These are phyloP conservation scores for Agonopterix alstromeriana DNA, from an alignment of 2,888 invertebrate genomes.

Conservation along the genomic window DNA sequence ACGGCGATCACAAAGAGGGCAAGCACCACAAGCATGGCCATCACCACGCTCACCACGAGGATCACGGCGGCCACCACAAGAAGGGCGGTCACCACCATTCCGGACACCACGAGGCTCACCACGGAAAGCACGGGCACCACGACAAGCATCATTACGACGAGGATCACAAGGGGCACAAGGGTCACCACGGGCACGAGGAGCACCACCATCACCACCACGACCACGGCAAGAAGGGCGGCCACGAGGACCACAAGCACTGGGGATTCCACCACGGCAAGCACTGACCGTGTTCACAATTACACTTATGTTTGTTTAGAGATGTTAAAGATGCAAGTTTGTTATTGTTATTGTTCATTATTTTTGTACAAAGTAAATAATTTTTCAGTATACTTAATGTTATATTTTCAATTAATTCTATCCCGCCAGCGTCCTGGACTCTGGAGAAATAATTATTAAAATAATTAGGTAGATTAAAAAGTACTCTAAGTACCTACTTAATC, in stretches of 20 bases:
- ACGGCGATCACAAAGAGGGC: constrained; percentile 89
- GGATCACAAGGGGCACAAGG: constrained; percentile 86
- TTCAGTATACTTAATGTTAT: neutral
- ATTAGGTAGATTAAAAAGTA: too few relatives aligned
- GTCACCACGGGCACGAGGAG: constrained; percentile 86
- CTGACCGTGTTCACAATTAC: constrained; percentile 28
- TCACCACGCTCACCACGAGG: constrained; percentile 83
- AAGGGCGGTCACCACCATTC: constrained; percentile 88
- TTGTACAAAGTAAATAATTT: constrained; percentile 42
- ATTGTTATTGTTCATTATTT: constrained; percentile 47
- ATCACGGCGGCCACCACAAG: constrained; percentile 86
- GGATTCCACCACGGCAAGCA: constrained; percentile 79
- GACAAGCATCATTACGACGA: constrained; percentile 89
- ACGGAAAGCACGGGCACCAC: constrained; percentile 87
- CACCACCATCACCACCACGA: constrained; percentile 84
- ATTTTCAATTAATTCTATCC: too few relatives aligned
- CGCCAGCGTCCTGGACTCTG: too few relatives aligned
- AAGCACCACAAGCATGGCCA: constrained; percentile 88
- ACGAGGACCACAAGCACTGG: constrained; percentile 84
- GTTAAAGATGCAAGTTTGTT: constrained; percentile 49
- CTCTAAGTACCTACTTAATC: too few relatives aligned
- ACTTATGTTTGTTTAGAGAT: constrained; percentile 24
- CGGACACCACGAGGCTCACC: constrained; percentile 85
- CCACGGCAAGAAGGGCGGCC: constrained; percentile 86
- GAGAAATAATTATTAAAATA: too few relatives aligned